Conservation (phyloP, 2,113 vertebrate species). For the Corvus moneduloides region DNA sequence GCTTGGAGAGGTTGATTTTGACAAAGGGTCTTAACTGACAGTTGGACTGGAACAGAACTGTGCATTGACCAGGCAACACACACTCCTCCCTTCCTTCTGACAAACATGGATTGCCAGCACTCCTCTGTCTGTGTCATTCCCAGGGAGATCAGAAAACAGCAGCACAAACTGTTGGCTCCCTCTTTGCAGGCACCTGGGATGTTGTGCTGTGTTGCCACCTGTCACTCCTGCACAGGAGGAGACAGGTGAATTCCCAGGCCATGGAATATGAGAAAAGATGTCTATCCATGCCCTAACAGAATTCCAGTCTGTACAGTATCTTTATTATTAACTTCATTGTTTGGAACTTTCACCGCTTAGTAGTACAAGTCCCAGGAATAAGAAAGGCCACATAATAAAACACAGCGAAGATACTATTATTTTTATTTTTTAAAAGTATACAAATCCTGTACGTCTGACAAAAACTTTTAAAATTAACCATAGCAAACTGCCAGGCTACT, state of each 20-base stretch:
- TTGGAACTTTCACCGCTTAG: not conserved
- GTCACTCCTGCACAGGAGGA: not conserved
- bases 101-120: not conserved
- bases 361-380: not conserved
- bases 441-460: slow-evolving; percentile 29
- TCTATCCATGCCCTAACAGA: not conserved
- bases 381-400: slow-evolving; percentile 8
- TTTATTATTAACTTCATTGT: not conserved
- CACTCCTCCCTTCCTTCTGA: not conserved
- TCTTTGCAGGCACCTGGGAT: not conserved
- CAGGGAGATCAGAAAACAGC: not conserved
- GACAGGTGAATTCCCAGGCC: not conserved
- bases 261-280: not conserved
- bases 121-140: not conserved
- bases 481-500: not conserved
- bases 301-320: not conserved
- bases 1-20: not conserved
- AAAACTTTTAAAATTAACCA: not conserved
- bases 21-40: not conserved
- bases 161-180: not conserved
- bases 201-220: not conserved
- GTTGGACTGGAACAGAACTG: not conserved
- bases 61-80: not conserved
- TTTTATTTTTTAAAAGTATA: slow-evolving; percentile 16
- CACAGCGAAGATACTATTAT: not conserved